Conservation (phyloP, 2,888 invertebrate genomes). For the Drosophila engyochracea region DNA sequence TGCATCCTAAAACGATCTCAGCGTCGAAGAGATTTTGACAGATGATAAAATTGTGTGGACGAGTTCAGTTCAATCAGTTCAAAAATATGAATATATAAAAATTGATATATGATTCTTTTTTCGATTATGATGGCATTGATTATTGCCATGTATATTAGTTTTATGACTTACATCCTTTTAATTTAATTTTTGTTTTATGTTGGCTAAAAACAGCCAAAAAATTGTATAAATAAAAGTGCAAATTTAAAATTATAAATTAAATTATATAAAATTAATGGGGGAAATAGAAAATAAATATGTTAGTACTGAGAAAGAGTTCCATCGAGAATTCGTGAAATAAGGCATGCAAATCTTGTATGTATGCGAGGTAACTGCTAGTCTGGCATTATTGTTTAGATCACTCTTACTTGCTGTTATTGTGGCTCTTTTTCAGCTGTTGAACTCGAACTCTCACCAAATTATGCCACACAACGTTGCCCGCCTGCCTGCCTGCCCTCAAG, state of each 20-base stretch:
- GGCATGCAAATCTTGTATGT: background rate
- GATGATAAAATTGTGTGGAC: background rate
- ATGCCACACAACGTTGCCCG: constrained; percentile 73
- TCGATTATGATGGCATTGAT: background rate
- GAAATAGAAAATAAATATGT: background rate
- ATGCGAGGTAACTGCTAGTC: background rate
- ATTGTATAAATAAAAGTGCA: background rate
- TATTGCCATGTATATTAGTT: background rate
- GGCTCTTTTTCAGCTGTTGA: constrained; percentile 76
- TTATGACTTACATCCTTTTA: background rate
- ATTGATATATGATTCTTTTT: background rate
- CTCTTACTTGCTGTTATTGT: constrained; percentile 38
- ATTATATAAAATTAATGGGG: background rate
- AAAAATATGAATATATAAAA: background rate
- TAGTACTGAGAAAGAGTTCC: background rate
- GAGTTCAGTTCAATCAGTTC: background rate
- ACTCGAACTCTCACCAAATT: constrained; percentile 82
- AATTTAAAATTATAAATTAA: background rate
- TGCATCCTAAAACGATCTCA: background rate
- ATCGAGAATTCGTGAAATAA: background rate
- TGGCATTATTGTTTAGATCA: background rate
- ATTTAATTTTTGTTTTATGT: background rate
- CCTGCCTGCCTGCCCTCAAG: constrained; percentile 17
- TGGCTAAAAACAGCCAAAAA: background rate
- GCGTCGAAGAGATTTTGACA: too few relatives aligned